A percentile compares a stretch with the other conserved stretches of the same genome.
phyloP scores from a whole-genome alignment of 2,888 invertebrate species.

The Hartigia nigra region DNA sequence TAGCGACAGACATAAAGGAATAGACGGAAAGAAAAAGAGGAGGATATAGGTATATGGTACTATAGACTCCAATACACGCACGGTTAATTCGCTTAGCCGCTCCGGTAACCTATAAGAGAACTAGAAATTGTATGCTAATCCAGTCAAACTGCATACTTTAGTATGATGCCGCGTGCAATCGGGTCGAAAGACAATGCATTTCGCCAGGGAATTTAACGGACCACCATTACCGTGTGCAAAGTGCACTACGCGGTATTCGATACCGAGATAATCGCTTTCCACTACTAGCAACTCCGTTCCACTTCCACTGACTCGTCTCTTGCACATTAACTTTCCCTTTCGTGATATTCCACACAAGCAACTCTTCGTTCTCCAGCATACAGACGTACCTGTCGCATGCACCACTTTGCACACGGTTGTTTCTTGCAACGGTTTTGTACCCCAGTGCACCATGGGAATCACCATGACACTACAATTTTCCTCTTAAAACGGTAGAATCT shows the following conservation, averaged over 20 bases:
- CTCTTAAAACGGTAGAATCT: neutral
- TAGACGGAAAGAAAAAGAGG: neutral
- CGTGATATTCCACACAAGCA: constrained; percentile 34
- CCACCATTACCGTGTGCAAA: constrained; percentile 40
- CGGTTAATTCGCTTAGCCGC: neutral
- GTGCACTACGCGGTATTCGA: constrained; percentile 65
- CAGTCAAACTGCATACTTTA: constrained; percentile 4
- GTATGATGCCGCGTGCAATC: constrained; percentile 25
- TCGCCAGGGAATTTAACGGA: constrained; percentile 30
- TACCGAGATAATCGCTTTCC: constrained; percentile 62
- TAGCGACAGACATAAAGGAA: neutral
- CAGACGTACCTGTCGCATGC: neutral
- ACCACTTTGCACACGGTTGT: neutral
- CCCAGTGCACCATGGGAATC: neutral
- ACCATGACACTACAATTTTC: neutral
- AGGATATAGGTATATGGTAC: neutral
- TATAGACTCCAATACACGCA: neutral
- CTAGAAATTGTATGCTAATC: constrained; percentile 22
- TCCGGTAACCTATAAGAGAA: constrained; percentile 20
- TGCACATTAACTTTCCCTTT: constrained; percentile 46
- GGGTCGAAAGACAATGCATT: constrained; percentile 53
- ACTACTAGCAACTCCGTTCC: constrained; percentile 19
- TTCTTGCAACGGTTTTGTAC: neutral
- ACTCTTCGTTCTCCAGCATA: neutral
- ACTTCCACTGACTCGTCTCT: constrained; percentile 8